Evolutionary conservation across 2,888 invertebrate genomes (phyloP), one percentile per base, ranked within the genome.

Genomic region (Lobophora halterata): DNA sequence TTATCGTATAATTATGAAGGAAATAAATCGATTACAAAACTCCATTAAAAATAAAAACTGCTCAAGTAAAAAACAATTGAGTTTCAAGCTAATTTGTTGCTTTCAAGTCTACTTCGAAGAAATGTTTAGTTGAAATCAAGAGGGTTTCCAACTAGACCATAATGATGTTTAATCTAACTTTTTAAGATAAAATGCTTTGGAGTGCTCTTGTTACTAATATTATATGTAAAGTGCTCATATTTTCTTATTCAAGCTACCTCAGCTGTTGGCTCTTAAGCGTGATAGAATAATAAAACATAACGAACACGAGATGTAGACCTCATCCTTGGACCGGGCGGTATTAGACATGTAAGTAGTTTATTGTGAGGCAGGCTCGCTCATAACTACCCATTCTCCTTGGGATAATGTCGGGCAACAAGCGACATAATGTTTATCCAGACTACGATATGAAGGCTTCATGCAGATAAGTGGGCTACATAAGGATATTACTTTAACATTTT

Each of bases 321-420:
- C 61, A 66, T 65, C 67, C 63, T 57, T 61, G 67, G 66, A 58
- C 67, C 69, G 37, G 14, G 58, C 69, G 62, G 66, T 74, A 79
- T 79, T 77, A 78, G 73, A 72, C 70, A 68, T 71, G 71, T 73
- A 75, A 77, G 75, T 73, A 76, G 77, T 80, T 80, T 81, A 83
- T 81, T 79, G 74, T 76, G 67, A 58, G 71, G 71, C 75, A 65
- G 71, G 66, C 70, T 67, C 67, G 71, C 75, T 77, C 79, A 76
- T 80, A 81, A 80, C 80, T 83, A 77, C 78, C 82, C 78, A 78
- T 83, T 81, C 74, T 76, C 71, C 59, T 60, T 63, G 72, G 77
- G 75, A 80, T 79, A 79, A 78, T 75, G 78, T 71, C 68, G 67
- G 72, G 70, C 73, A 71, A 72, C 69, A 69, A 72, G 68, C 71